Evolutionary conservation across 1,140 invertebrate species (phyloP), one percentile per base, ranked within the genome.

Genomic region (Octopus bimaculoides): DNA sequence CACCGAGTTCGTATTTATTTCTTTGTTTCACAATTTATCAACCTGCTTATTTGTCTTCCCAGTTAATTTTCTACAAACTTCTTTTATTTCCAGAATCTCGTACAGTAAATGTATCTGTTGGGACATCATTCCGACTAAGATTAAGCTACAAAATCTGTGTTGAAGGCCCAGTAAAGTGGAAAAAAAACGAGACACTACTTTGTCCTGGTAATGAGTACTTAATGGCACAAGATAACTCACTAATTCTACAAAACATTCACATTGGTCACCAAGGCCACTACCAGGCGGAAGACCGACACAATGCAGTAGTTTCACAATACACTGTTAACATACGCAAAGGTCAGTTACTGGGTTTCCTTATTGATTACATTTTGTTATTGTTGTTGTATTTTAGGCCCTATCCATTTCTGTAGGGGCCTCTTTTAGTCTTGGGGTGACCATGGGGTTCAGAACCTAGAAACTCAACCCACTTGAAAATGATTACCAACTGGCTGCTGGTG

Each of bases 101-200:
- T 76, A 83, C 80, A 61, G 71, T 84, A n/a, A 81, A 77, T 53
- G 81, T 80, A 54, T 81, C 78, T 52, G 73, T 81, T 53, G 84
- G 84, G 9, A 82, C 78, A 52, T 83, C 84, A 0, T 79, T 83
- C 54, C 79, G 81, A 14, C 61, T 84, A 20, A 79, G 75, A 54
- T 74, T 84, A 52, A 81, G 81, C 14, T 84, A 81, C 66, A 82
- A 81, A 69, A 80, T 84, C 20, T 81, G 83, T 56, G 81, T 84
- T 54, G 71, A 61, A n/a, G 84, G 84, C 54, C 77, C 53, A 8
- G 84, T 84, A 20, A 76, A 73, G 20, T 84, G 84, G 84, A 84
- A 78, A 75, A 80, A 81, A 41, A 81, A 83, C 80, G 81, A 77
- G 10, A 71, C 79, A 8, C 41, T 52, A 54, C 75, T 84, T 14